A percentile compares a stretch with the other conserved stretches of the same genome.
Evolutionary conservation across 2,888 invertebrate genomes (phyloP).

Genomic region (Linyphia triangularis): DNA sequence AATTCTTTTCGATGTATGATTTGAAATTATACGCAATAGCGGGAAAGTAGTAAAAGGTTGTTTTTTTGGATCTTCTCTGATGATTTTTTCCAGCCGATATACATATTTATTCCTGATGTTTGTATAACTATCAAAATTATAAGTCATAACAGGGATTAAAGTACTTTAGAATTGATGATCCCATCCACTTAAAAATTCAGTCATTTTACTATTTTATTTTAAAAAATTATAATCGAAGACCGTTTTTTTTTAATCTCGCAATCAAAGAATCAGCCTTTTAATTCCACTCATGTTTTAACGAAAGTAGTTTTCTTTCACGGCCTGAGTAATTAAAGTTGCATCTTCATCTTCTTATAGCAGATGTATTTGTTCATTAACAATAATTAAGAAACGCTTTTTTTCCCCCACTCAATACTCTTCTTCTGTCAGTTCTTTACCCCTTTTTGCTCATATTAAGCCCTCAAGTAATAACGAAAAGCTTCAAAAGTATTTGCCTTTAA

Average conservation of each 20-base stretch:
- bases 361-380: slow-evolving; percentile 74
- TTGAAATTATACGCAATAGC: too few species aligned
- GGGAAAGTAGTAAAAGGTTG: too few species aligned
- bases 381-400: slow-evolving; percentile 71
- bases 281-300: not conserved
- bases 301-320: slow-evolving; percentile 32
- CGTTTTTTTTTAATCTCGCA: not conserved
- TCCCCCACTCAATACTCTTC: not conserved
- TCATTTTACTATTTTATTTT: not conserved
- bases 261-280: not conserved
- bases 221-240: not conserved
- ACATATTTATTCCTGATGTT: too few species aligned
- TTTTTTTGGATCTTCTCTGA: too few species aligned
- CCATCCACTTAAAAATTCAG: too few species aligned
- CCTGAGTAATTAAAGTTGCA: slow-evolving; percentile 70
- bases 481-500: slow-evolving; percentile 57
- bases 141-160: too few species aligned
- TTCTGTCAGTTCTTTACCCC: slow-evolving; percentile 23
- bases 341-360: slow-evolving; percentile 72
- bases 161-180: too few species aligned
- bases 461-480: slow-evolving; percentile 63
- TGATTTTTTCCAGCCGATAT: too few species aligned
- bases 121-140: too few species aligned
- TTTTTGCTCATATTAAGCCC: slow-evolving; percentile 65
- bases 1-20: too few species aligned